Conservation (phyloP, 2,113 vertebrate species). For the Rhinopomastus cyanomelas region DNA sequence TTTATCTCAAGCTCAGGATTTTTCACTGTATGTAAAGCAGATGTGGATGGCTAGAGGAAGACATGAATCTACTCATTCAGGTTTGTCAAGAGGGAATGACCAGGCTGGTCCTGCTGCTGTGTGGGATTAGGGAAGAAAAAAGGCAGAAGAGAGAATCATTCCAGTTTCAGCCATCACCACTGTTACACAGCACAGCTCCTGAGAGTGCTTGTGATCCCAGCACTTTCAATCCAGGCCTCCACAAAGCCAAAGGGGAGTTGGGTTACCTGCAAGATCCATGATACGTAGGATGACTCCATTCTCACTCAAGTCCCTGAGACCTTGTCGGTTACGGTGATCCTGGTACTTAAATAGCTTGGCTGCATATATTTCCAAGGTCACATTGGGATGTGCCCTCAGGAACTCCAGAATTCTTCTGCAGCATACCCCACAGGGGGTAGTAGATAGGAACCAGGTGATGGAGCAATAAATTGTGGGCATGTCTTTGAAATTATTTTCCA, state of each 20-base stretch:
- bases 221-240: not conserved
- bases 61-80: not conserved
- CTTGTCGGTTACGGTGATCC: not conserved
- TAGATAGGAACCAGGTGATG: slow-evolving; percentile 69
- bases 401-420: slow-evolving; percentile 40
- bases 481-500: slow-evolving; percentile 12
- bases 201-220: not conserved
- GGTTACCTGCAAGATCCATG: slow-evolving; percentile 58
- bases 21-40: not conserved
- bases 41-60: not conserved
- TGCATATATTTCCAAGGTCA: slow-evolving; percentile 50
- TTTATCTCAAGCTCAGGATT: not conserved
- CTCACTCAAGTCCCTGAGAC: slow-evolving; percentile 25
- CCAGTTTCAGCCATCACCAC: not conserved
- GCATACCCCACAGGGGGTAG: slow-evolving; percentile 64
- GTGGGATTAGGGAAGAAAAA: not conserved
- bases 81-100: not conserved
- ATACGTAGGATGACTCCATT: slow-evolving; percentile 8
- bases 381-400: not conserved
- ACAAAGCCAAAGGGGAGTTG: not conserved
- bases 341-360: slow-evolving; percentile 37
- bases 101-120: not conserved
- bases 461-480: not conserved
- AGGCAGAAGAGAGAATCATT: not conserved
- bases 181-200: not conserved